Evolutionary conservation across 1,140 invertebrate species (phyloP).

Genomic region (Platorchestia sp.): DNA sequence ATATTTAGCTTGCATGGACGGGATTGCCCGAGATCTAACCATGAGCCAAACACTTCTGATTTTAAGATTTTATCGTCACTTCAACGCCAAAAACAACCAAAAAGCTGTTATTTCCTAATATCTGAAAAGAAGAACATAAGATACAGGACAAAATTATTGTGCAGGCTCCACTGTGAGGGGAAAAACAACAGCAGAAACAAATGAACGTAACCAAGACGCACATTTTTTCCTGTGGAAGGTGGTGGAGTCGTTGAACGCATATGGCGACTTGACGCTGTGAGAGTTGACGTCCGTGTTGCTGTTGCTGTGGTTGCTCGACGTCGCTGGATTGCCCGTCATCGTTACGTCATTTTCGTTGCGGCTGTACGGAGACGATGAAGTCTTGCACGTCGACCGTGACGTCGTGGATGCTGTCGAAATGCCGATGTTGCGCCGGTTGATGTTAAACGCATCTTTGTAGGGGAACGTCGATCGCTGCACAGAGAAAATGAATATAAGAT

Average conservation of each 20-base stretch:
- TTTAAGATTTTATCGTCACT: too few relatives aligned
- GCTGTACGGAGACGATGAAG: conserved; percentile 90
- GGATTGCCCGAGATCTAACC: too few relatives aligned
- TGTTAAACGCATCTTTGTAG: conserved; percentile 79
- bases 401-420: conserved; percentile 97
- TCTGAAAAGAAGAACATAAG: too few relatives aligned
- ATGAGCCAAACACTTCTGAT: too few relatives aligned
- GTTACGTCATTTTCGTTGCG: conserved; percentile 68
- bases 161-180: not conserved
- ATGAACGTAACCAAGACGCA: conserved; percentile 12
- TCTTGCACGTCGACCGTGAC: conserved; percentile 93
- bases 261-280: conserved; percentile 65
- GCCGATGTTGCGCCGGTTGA: conserved; percentile 85
- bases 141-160: too few relatives aligned
- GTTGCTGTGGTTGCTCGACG: conserved; percentile 65
- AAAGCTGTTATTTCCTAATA: too few relatives aligned
- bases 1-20: too few relatives aligned
- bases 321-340: conserved; percentile 58
- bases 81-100: too few relatives aligned
- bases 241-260: conserved; percentile 66
- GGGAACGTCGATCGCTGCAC: conserved; percentile 84
- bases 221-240: conserved; percentile 66
- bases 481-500: not conserved
- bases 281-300: conserved; percentile 66
- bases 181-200: not conserved